A percentile compares a stretch with the other conserved stretches of the same genome.
Evolutionary conservation across 2,797 vertebrate species (phyloP).

Genomic region (Eulemur albifrons): DNA sequence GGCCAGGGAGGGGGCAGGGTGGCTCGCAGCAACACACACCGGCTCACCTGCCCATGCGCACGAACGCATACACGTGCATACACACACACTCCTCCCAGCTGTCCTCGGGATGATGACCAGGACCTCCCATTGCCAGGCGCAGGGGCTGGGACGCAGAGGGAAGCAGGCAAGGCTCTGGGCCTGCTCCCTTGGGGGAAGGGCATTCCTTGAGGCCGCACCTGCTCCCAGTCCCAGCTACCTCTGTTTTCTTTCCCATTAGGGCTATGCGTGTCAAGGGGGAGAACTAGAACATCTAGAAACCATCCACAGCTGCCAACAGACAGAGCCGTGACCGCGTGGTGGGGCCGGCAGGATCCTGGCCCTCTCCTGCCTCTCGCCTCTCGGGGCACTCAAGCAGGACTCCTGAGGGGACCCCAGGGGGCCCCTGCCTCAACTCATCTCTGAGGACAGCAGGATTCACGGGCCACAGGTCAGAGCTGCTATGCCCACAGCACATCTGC

Average conservation of each 20-base stretch:
- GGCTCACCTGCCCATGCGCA: background rate
- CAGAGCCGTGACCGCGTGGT: background rate
- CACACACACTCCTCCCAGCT: background rate
- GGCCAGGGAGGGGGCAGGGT: background rate
- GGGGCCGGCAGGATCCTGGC: background rate
- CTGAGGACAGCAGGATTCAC: background rate
- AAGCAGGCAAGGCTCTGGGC: background rate
- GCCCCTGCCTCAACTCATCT: background rate
- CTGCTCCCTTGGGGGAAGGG: background rate
- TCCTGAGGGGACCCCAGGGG: background rate
- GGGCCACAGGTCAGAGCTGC: background rate
- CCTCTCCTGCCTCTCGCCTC: background rate
- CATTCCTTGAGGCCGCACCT: background rate
- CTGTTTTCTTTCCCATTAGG: background rate
- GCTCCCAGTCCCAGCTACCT: background rate
- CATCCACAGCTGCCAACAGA: background rate
- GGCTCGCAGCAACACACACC: background rate
- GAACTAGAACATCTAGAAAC: background rate
- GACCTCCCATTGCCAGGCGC: background rate
- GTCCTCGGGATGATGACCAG: background rate
- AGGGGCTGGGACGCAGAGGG: background rate
- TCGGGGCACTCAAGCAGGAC: accelerated
- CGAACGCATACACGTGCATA: background rate
- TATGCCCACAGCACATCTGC: background rate
- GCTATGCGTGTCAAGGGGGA: background rate